A percentile compares a stretch with the other conserved stretches of the same genome.
Evolutionary conservation across 2,113 vertebrate species (phyloP).

Genomic region (Willisornis vidua): DNA sequence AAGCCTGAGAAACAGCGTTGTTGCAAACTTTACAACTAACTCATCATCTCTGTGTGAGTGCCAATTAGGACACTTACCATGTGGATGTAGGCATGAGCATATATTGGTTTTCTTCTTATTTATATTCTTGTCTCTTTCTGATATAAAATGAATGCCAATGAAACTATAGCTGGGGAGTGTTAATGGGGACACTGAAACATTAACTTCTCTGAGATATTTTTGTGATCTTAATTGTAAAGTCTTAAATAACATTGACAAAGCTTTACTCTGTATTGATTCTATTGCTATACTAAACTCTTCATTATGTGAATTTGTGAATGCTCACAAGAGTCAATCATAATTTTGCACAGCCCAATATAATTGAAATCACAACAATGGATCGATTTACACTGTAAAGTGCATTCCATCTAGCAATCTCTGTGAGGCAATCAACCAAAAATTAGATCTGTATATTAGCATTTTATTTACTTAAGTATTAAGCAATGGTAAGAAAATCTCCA

Average conservation of each 20-base stretch:
- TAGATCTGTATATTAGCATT: not conserved
- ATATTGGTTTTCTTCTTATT: not conserved
- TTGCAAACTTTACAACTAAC: not conserved
- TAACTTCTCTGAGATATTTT: constrained; percentile 37
- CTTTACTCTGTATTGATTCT: constrained; percentile 52
- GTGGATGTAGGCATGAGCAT: not conserved
- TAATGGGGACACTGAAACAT: constrained; percentile 4
- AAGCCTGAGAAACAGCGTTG: not conserved
- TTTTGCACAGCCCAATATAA: constrained; percentile 40
- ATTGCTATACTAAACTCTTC: constrained; percentile 53
- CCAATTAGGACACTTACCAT: not conserved
- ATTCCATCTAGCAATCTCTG: constrained; percentile 39
- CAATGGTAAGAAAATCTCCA: not conserved
- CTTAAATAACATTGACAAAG: constrained; percentile 51
- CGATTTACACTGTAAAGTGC: constrained; percentile 6
- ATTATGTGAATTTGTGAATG: constrained; percentile 60
- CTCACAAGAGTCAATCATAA: constrained; percentile 61
- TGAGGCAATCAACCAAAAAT: constrained; percentile 44
- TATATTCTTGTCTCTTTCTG: constrained; percentile 11
- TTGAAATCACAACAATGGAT: constrained; percentile 63
- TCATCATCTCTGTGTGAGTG: not conserved
- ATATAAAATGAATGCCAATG: not conserved
- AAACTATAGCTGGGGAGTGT: not conserved
- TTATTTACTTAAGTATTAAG: constrained; percentile 29
- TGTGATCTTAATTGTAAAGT: constrained; percentile 14